Percentiles rank a stretch among this genome's conserved stretches.
Conservation (phyloP, 2,797 vertebrate genomes). For the Ibycter americanus region DNA sequence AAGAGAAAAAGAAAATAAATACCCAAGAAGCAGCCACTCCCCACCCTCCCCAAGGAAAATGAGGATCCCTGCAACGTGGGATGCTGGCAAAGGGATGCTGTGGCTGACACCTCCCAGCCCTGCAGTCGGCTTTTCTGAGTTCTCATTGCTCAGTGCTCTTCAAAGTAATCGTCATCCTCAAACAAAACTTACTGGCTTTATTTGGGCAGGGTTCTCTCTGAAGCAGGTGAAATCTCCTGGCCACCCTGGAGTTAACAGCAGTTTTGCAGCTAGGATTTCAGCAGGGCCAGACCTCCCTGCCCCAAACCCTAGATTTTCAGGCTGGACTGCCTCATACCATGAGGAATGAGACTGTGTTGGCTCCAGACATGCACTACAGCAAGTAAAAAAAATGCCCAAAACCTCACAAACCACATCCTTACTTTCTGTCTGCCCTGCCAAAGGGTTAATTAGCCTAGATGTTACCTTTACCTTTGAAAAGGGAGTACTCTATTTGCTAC, state of each 20-base stretch:
- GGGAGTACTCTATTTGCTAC: not conserved
- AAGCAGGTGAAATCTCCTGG: not conserved
- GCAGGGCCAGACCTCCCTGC: not conserved
- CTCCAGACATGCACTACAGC: not conserved
- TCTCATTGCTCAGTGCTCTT: not conserved
- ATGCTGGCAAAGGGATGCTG: not conserved
- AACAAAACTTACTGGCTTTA: not conserved
- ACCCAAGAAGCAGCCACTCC: not conserved
- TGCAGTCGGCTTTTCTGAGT: not conserved
- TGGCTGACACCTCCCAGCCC: not conserved
- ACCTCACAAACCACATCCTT: not conserved
- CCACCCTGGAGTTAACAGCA: not conserved
- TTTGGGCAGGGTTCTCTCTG: not conserved
- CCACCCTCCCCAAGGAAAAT: not conserved
- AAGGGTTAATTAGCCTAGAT: not conserved
- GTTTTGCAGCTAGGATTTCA: not conserved
- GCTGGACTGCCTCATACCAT: not conserved
- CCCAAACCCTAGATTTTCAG: not conserved
- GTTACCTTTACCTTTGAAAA: not conserved
- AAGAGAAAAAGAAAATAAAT: conserved; percentile 22
- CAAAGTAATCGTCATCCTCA: not conserved
- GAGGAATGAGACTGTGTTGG: fast-evolving
- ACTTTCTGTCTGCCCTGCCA: not conserved
- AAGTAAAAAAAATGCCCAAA: not conserved
- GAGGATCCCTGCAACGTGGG: not conserved